These are phyloP conservation scores for Lordiphosa stackelbergi DNA, from an alignment of 1,140 invertebrate species.

Conservation along the genomic window DNA sequence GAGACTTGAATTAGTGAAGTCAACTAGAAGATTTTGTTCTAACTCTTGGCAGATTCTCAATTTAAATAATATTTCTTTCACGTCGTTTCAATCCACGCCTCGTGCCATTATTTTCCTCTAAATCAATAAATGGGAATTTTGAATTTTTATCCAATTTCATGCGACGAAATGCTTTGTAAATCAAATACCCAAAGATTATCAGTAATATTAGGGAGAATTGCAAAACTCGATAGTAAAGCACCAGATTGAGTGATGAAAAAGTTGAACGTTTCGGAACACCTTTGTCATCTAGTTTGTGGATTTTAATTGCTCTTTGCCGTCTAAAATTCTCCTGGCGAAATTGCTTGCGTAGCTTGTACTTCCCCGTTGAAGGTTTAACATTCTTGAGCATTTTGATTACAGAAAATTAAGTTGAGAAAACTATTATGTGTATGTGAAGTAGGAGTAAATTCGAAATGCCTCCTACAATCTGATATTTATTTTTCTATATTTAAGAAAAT, in stretches of 20 bases:
- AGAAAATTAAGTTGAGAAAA: background rate
- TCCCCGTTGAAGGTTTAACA: background rate
- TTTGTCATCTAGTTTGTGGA: too few relatives aligned
- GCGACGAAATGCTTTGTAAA: constrained; percentile 1
- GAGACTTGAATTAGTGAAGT: constrained; percentile 37
- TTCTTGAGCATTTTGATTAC: background rate
- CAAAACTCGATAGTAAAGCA: background rate
- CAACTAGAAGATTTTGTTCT: constrained; percentile 19
- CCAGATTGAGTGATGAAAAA: background rate
- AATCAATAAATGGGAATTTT: constrained; percentile 6
- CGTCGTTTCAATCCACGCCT: background rate
- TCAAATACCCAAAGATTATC: background rate
- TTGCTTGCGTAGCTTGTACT: constrained; percentile 4
- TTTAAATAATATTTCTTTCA: too few relatives aligned
- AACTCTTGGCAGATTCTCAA: constrained; percentile 16
- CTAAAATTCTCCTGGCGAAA: background rate
- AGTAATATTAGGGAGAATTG: background rate
- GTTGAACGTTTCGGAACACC: too few relatives aligned
- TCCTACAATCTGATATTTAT: too few relatives aligned
- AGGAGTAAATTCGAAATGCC: background rate
- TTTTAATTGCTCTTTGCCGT: background rate
- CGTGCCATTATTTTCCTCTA: background rate
- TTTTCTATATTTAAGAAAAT: too few relatives aligned
- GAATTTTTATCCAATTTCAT: constrained; percentile 6
- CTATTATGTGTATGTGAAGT: background rate